Conservation (phyloP, 2,113 vertebrate genomes). For the Dipodomys ordii region DNA sequence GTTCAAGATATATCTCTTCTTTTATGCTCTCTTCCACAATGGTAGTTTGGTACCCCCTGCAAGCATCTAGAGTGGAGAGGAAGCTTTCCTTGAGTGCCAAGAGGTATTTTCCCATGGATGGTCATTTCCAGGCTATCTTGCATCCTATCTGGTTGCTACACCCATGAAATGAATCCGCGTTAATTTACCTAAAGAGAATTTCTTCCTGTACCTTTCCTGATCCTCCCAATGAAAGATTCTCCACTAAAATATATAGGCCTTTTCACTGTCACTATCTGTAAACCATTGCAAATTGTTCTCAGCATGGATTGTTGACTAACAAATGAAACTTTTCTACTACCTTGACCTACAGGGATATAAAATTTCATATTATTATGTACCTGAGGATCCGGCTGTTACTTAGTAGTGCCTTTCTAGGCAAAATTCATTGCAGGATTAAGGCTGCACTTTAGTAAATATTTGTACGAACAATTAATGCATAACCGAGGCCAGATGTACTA, state of each 20-base stretch:
- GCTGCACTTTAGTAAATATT: conserved; percentile 45
- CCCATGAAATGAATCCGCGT: too few species aligned
- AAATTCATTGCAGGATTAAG: conserved; percentile 14
- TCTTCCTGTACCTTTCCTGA: not conserved
- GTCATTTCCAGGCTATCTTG: not conserved
- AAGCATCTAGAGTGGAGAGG: not conserved
- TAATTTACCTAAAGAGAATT: not conserved
- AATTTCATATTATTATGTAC: not conserved
- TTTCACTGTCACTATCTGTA: not conserved
- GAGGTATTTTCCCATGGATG: not conserved
- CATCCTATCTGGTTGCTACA: fast-evolving
- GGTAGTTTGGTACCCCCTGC: fast-evolving
- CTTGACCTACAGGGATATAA: not conserved
- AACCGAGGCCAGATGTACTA: conserved; percentile 39
- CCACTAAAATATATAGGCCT: fast-evolving
- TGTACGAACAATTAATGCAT: conserved; percentile 57
- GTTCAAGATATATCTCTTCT: not conserved
- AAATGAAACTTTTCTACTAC: not conserved
- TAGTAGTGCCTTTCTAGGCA: not conserved
- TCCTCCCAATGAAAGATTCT: not conserved
- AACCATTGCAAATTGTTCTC: not conserved
- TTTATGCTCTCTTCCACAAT: fast-evolving
- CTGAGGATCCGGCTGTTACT: not conserved
- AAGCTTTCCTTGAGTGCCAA: not conserved
- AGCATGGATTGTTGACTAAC: not conserved